A percentile compares a stretch with the other conserved stretches of the same genome.
Evolutionary conservation across 2,797 vertebrate genomes (phyloP).

Genomic region (Chelonia mydas): DNA sequence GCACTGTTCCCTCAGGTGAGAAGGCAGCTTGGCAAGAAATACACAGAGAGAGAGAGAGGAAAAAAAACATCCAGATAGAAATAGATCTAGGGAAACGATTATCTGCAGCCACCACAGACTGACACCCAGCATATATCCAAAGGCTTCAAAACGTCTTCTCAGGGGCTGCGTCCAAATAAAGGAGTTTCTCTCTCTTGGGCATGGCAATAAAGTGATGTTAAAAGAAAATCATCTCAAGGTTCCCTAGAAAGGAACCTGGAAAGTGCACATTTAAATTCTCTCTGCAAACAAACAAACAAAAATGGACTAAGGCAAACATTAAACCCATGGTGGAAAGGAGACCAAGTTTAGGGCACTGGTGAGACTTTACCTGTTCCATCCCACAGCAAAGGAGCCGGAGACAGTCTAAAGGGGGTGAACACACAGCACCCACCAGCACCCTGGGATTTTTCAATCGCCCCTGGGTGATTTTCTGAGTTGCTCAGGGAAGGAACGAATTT

Average conservation of each 20-base stretch:
- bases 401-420: background rate
- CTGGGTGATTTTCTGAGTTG: background rate
- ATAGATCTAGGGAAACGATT: background rate
- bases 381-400: too few relatives aligned
- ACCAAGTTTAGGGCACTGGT: background rate
- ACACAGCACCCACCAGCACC: background rate
- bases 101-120: too few relatives aligned
- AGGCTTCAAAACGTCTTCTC: accelerated
- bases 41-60: accelerated
- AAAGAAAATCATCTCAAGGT: accelerated
- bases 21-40: slow-evolving; percentile 68
- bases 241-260: background rate
- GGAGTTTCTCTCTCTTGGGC: background rate
- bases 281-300: too few relatives aligned
- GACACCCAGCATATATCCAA: background rate
- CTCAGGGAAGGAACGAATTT: background rate
- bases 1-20: slow-evolving; percentile 99
- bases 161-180: background rate
- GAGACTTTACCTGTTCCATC: too few relatives aligned
- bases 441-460: background rate
- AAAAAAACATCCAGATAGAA: background rate
- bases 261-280: background rate
- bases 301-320: background rate
- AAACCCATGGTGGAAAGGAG: background rate
- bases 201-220: accelerated